Base-by-base conservation (phyloP, 2,113 vertebrate genomes). In the Sturnira hondurensis region DNA sequence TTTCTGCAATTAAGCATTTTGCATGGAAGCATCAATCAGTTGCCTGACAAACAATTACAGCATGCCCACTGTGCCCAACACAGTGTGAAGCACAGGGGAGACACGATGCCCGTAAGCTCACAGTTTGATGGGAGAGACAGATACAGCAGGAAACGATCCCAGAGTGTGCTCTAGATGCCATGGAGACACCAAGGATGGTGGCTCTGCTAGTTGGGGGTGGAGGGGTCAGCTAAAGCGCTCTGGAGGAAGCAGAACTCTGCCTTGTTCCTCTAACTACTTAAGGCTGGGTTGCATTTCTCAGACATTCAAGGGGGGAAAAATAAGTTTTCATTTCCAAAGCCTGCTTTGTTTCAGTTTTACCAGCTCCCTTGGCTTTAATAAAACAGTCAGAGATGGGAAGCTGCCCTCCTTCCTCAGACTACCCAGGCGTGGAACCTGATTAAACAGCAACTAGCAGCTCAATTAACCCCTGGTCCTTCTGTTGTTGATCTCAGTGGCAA, bases 281-380 rank as follows among this genome's bases (percentile, higher is more conserved):
- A 67, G 43, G 31, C 76, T 82, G 38, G 22, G 31, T 43, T 96
- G n/a, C 71, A 56, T 70, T 96, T 95, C 93, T 90, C 41, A 33
- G 86, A 54, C 54, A 88, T 33, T 28, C 20, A 31, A 67, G 50
- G n/a, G 12, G 12, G 43, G 17, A 20, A 36, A 61, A 82, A 38
- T 14, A 82, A 56, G 78, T 73, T 86, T 96, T 74, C 84, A 9
- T 94, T 95, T 93, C 91, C 89, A 95, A 86, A 96, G 82, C 56
- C 91, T 83, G 77, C 86, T 97, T 92, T 95, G 95, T 96, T 94
- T 95, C 93, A 65, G 38, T 89, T 90, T 94, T 95, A 43, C 85
- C 81, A 87, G 71, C 26, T 54, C 45, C 74, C 76, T 12, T 28
- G 76, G 76, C 52, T 94, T 93, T 78, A 70, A 77, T 50, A 82